These are phyloP conservation scores for Mola mola DNA, from an alignment of 2,113 vertebrate genomes.

Conservation along the genomic window DNA sequence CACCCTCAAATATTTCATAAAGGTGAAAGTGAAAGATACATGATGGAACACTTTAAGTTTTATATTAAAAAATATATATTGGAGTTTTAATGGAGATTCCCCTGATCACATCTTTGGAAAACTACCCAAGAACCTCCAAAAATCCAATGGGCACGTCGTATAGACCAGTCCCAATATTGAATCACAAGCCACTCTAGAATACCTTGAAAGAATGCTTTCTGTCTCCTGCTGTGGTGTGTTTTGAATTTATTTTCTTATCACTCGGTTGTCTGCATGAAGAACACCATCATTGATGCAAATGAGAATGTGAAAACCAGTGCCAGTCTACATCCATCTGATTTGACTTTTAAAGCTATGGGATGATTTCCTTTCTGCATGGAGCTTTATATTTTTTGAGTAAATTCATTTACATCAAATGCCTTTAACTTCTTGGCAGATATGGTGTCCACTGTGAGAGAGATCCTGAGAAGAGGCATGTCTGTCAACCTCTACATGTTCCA, in stretches of 20 bases:
- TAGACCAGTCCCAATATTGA: too few species aligned
- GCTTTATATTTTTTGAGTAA: background rate
- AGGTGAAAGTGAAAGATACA: too few species aligned
- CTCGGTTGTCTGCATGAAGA: constrained; percentile 19
- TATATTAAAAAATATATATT: too few species aligned
- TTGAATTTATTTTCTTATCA: background rate
- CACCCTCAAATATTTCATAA: too few species aligned
- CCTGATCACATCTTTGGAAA: too few species aligned
- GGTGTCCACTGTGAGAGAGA: constrained; percentile 82
- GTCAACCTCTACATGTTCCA: constrained; percentile 98
- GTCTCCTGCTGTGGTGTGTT: background rate
- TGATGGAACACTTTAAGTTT: too few species aligned
- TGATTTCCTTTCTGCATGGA: background rate
- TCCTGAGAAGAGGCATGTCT: constrained; percentile 86
- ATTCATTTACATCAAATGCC: background rate
- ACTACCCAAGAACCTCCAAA: too few species aligned
- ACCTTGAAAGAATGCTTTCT: background rate
- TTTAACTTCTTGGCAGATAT: constrained; percentile 81
- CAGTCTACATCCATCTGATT: background rate
- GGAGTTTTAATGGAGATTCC: too few species aligned
- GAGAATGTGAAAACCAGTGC: background rate
- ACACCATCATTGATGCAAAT: constrained; percentile 16
- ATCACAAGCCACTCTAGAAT: too few species aligned
- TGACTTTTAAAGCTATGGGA: background rate
- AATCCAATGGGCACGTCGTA: too few species aligned